phyloP scores from a whole-genome alignment of 2,888 invertebrate species.

The Pardosa pseudoannulata region DNA sequence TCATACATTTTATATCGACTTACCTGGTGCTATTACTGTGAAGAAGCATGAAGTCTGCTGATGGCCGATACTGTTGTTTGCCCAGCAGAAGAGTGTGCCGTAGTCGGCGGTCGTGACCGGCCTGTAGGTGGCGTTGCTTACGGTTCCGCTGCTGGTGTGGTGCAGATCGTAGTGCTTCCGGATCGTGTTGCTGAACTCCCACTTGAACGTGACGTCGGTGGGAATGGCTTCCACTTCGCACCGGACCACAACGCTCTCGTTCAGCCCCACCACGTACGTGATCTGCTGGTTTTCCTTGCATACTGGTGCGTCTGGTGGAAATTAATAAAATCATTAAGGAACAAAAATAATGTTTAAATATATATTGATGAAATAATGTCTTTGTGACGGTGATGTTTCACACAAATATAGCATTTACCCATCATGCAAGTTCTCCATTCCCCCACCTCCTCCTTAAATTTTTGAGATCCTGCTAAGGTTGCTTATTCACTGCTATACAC shows the following conservation, averaged over 20 bases:
- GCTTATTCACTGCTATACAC: too few species aligned
- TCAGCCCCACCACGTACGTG: slow-evolving; percentile 56
- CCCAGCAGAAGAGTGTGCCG: slow-evolving; percentile 68
- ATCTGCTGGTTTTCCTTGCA: slow-evolving; percentile 64
- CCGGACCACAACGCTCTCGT: slow-evolving; percentile 51
- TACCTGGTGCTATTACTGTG: slow-evolving; percentile 68
- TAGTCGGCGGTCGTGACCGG: slow-evolving; percentile 51
- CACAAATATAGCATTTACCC: too few species aligned
- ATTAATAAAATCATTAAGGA: too few species aligned
- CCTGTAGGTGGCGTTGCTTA: slow-evolving; percentile 60
- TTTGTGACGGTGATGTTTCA: too few species aligned
- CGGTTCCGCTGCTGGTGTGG: slow-evolving; percentile 49
- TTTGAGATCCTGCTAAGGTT: too few species aligned
- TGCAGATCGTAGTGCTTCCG: slow-evolving; percentile 63
- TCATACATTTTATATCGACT: too few species aligned
- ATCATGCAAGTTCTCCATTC: too few species aligned
- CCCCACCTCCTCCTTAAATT: too few species aligned
- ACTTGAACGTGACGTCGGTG: slow-evolving; percentile 61
- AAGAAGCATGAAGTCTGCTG: slow-evolving; percentile 68
- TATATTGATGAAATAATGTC: too few species aligned
- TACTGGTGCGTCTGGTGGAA: slow-evolving; percentile 50
- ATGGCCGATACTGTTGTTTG: slow-evolving; percentile 61
- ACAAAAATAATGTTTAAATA: too few species aligned
- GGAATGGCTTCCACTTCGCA: slow-evolving; percentile 67
- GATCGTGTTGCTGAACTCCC: slow-evolving; percentile 70